Base-by-base conservation (phyloP, 1,140 invertebrate species). In the Bombyx mandarina region DNA sequence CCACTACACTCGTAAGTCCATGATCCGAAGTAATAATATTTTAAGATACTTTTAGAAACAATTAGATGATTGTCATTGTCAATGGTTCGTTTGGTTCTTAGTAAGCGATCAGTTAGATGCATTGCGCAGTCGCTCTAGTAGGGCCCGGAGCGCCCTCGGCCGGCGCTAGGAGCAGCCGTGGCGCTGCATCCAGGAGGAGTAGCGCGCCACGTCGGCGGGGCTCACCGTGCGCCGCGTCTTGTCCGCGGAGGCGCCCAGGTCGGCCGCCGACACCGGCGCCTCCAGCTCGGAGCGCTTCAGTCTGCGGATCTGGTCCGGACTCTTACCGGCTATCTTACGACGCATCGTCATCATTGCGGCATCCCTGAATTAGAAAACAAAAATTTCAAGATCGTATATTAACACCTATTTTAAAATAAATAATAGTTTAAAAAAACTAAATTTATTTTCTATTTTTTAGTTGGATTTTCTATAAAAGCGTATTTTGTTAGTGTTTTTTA, bases 281-380 rank as follows among this genome's bases (percentile, higher is more conserved):
- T 99, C 97, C 1, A 99, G 88, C 88, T 99, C 97, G 74, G 98
- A 96, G 74, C 97, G 97, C 0, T 97, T 94, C 54, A 99, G 90
- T 67, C 94, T 92, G 62, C 94, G 92, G 56, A 99, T 99, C 84
- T 99, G 94, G 69, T 99, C 96, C 3, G 97, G 97, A 65, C 91
- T 94, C 54, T 98, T 90, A 12, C 98, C 98, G 45, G 93, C 93
- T 58, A 99, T 99, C 82, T 96, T 95, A 43, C 96, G 90, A 52
- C 98, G 89, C 96, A 99, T 99, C 2, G 96, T 94, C 98, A 99
- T 99, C 97, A 99, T 99, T 8, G 97, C 96, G 50, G 98, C 98
- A 90, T 99, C 98, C 65, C 96, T 96, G 69, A 1, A 52, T 50
- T 7, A 55, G 9, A 7, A 9, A 52, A 9, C 45, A 56, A 45